phyloP scores from a whole-genome alignment of 1,140 invertebrate genomes.

The Drosophila lacteicornis region DNA sequence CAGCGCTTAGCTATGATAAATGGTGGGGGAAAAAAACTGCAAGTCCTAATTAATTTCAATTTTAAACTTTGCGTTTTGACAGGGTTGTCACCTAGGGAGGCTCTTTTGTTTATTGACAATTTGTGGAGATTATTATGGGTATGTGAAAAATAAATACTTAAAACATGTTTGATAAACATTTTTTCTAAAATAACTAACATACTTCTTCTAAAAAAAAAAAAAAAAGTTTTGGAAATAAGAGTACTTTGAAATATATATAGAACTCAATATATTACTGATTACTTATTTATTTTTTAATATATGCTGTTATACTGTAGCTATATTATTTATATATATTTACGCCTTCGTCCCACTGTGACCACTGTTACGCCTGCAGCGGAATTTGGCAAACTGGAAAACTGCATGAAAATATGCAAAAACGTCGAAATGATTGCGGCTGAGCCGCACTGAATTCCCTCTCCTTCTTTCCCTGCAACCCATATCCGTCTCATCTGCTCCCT shows the following conservation, averaged over 20 bases:
- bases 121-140: too few relatives aligned
- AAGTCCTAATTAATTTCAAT: slow-evolving; percentile 10
- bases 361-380: slow-evolving; percentile 52
- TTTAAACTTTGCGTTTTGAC: not conserved
- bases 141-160: too few relatives aligned
- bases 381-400: slow-evolving; percentile 77
- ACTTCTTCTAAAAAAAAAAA: not conserved
- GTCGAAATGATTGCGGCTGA: slow-evolving; percentile 78
- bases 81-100: not conserved
- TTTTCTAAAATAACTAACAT: not conserved
- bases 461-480: slow-evolving; percentile 8
- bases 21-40: not conserved
- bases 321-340: too few relatives aligned
- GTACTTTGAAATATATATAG: too few relatives aligned
- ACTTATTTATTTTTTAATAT: too few relatives aligned
- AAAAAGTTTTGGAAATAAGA: not conserved
- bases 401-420: slow-evolving; percentile 81
- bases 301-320: too few relatives aligned
- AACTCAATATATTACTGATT: not conserved
- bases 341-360: slow-evolving; percentile 43
- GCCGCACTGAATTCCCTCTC: slow-evolving; percentile 51
- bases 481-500: slow-evolving; percentile 3
- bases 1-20: slow-evolving; percentile 17
- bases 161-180: too few relatives aligned
- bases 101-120: too few relatives aligned